Base-by-base conservation (phyloP, 2,888 invertebrate genomes). In the Drosophila histrio region DNA sequence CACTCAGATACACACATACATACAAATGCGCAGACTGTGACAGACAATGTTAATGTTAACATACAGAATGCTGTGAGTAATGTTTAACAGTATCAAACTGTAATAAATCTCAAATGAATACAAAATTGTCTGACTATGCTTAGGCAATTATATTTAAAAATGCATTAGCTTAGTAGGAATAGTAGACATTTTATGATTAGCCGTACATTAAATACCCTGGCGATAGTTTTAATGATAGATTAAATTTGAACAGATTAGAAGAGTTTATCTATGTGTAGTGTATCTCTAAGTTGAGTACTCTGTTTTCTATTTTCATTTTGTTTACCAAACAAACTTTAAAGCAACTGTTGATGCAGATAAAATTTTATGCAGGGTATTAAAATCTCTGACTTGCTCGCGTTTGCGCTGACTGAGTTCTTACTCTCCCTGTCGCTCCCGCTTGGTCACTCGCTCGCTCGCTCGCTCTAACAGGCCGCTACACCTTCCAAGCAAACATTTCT, bases 401-500 rank as follows among this genome's bases (percentile, higher is more conserved):
- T 47, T 61, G 61, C 61, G 61, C 61, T 24, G 15, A 24, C 28
- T 39, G 44, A n/a, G 9, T 19, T 60, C 36, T 22, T 32, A n/a
- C 32, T 61, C 46, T 21, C 39, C 21, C 39, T 53, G 7, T n/a
- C 53, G 11, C 32, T 5, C 56, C 24, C 44, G n/a, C n/a, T n/a
- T n/a, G n/a, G n/a, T 44, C 15, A 34, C 19, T 9, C 38, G 17
- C 28, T n/a, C 52, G 6, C 39, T 28, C 39, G 21, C 52, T 26
- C 36, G n/a, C 22, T 57, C 57, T 59, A 41, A 59, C 22, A 50
- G 43, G 36, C 13, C 28, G 52, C 36, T 52, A 30, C 60, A 60
- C 60, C 60, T 60, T 53, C 44, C 36, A 53, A 39, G 26, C 59
- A 44, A 26, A 52, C 52, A 34, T 44, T 53, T 41, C 43, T 44